These are phyloP conservation scores for Polypedilum pembai DNA, from an alignment of 1,140 invertebrate genomes.

Conservation along the genomic window DNA sequence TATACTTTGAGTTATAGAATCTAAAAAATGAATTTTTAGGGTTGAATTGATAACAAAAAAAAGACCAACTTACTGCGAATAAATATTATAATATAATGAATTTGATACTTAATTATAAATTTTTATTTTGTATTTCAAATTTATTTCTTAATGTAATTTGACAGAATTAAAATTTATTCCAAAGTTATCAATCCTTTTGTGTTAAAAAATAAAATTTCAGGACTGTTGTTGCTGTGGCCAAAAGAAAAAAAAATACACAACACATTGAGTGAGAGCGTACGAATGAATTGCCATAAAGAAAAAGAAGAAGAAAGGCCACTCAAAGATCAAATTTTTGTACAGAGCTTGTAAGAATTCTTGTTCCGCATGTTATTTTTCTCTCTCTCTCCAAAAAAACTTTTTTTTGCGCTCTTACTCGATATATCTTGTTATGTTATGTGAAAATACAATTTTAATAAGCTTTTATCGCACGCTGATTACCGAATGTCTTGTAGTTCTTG, in stretches of 20 bases:
- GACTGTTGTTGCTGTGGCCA: neutral
- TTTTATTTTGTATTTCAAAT: too few relatives aligned
- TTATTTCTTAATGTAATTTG: too few relatives aligned
- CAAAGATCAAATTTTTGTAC: slow-evolving; percentile 26
- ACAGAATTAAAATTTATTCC: too few relatives aligned
- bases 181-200: neutral
- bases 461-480: slow-evolving; percentile 11
- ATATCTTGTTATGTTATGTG: slow-evolving; percentile 18
- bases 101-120: too few relatives aligned
- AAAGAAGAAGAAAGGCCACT: slow-evolving; percentile 21
- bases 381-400: neutral
- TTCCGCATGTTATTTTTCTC: slow-evolving; percentile 20
- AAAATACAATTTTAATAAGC: slow-evolving; percentile 19
- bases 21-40: too few relatives aligned
- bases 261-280: neutral
- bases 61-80: too few relatives aligned
- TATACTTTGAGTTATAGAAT: too few relatives aligned
- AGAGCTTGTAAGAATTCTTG: slow-evolving; percentile 20
- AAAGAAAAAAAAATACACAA: neutral
- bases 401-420: neutral
- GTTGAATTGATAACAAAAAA: too few relatives aligned
- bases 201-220: neutral
- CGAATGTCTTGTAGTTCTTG: neutral
- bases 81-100: too few relatives aligned
- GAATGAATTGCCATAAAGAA: neutral